Evolutionary conservation across 2,797 vertebrate species (phyloP), one percentile per base, ranked within the genome.

Genomic region (Anas capensis): DNA sequence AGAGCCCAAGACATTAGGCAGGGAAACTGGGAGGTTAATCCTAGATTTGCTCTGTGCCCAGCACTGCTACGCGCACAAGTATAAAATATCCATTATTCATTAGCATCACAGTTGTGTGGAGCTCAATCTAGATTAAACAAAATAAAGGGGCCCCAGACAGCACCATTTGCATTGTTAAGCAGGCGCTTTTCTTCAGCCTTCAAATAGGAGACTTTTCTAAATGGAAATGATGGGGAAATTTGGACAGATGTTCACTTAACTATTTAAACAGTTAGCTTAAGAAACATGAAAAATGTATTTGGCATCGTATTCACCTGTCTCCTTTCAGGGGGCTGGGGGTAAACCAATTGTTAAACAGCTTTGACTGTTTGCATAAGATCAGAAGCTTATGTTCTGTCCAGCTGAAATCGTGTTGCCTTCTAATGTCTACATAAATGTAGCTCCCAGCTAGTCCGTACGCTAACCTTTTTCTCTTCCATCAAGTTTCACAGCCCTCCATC

Each of bases 191-290:
- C 93, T 95, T 97, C 93, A 95, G 95, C 90, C 87, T 96, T 96
- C 96, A 91, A 97, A 80, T 78, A 83, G 92, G 90, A 78, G 79
- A 92, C 94, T 93, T 93, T 95, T 97, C 93, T 90, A 95, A 97
- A 98, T 97, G 97, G 97, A 98, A 98, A 98, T 97, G 95, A 97
- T 96, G 95, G 96, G 96, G 97, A 97, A 98, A 97, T 97, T 97
- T 96, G 96, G 98, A 98, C 97, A 98, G 97, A 96, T 98, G 95
- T 97, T 97, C 93, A 97, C 97, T 97, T 96, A 98, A 97, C 97
- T 97, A 97, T 98, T 98, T 98, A 97, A 98, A 97, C 96, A 97
- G 96, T 95, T 97, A 95, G 96, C 98, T 98, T 97, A 97, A 97
- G 97, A 89, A 97, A 98, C 98, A 97, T 96, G 96, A 97, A 97